A percentile compares a stretch with the other conserved stretches of the same genome.
phyloP scores from a whole-genome alignment of 2,888 invertebrate species.

The Seira ritae region DNA sequence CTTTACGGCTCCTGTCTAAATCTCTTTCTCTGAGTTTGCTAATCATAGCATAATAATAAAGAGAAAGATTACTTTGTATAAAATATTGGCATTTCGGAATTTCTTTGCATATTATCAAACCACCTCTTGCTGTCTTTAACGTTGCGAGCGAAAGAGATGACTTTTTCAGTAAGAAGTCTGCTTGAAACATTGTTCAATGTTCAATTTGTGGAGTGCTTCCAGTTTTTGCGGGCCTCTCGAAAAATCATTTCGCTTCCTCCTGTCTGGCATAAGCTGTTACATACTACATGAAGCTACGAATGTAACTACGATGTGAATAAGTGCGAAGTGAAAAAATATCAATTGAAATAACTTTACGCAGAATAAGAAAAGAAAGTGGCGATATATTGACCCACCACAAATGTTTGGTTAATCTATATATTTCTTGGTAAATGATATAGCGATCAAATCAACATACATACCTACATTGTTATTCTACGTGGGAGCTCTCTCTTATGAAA shows the following conservation, averaged over 20 bases:
- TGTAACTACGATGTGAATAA: too few species aligned
- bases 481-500: constrained; percentile 36
- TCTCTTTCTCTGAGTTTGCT: constrained; percentile 23
- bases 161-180: not conserved
- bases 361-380: not conserved
- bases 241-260: too few species aligned
- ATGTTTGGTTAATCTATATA: too few species aligned
- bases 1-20: constrained; percentile 40
- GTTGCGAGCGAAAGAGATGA: too few species aligned
- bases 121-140: not conserved
- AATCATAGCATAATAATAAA: constrained; percentile 32
- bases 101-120: not conserved
- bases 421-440: not conserved
- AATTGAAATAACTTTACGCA: not conserved
- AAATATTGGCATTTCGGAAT: constrained; percentile 14
- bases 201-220: not conserved
- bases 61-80: constrained; percentile 20
- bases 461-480: constrained; percentile 5
- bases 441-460: not conserved
- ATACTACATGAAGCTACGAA: too few species aligned
- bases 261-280: too few species aligned
- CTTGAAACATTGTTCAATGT: not conserved
- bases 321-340: not conserved
- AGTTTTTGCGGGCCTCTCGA: not conserved
- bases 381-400: too few species aligned